Conservation (phyloP, 2,113 vertebrate genomes). For the Osmerus eperlanus region DNA sequence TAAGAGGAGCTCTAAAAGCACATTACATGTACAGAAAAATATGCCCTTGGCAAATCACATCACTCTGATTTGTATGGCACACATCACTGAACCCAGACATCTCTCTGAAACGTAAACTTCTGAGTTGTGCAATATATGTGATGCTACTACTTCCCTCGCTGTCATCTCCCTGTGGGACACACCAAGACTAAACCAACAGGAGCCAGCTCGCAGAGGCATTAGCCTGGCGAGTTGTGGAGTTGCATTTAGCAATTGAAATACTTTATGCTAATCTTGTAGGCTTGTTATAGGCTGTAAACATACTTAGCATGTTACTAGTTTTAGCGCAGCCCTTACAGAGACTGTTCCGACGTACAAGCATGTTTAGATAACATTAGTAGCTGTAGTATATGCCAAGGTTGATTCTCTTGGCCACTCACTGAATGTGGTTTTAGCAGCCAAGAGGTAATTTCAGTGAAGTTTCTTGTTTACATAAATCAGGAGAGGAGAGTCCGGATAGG, state of each 20-base stretch:
- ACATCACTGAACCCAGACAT: no score
- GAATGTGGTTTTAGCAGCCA: no score
- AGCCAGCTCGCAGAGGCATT: constrained; percentile 7
- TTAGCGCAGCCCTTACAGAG: no score
- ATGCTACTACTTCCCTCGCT: neutral
- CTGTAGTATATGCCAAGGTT: neutral
- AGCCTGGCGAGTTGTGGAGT: neutral
- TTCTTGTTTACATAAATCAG: neutral
- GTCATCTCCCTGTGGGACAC: constrained; percentile 6
- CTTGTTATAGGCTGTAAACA: no score
- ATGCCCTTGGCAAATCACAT: no score
- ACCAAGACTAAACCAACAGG: constrained; percentile 15
- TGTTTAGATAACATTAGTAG: neutral
- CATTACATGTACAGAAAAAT: no score
- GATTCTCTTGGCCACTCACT: neutral
- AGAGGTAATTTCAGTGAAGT: neutral
- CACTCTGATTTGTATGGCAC: no score
- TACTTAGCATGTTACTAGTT: no score
- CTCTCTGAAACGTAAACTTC: constrained; percentile 15
- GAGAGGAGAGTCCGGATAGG: neutral
- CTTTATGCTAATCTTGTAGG: no score
- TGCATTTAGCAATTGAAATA: no score
- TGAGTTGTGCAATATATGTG: constrained; percentile 41
- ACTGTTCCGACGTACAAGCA: neutral
- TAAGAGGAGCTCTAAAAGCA: no score